A percentile compares a stretch with the other conserved stretches of the same genome.
phyloP scores from a whole-genome alignment of 2,797 vertebrate species.

The Coilia nasus region DNA sequence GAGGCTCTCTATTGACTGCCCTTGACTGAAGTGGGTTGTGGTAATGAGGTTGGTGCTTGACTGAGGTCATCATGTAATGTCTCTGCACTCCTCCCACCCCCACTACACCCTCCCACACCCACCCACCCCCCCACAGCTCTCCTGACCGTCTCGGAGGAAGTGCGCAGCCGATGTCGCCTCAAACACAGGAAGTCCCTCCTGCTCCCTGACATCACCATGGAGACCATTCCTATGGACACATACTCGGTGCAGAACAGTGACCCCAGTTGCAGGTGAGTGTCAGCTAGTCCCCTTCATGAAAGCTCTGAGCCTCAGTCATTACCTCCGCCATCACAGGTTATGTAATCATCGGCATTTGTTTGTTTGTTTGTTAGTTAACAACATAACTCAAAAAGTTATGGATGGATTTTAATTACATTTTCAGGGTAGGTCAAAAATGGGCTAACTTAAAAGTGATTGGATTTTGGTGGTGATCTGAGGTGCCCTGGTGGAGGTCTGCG shows the following conservation, averaged over 20 bases:
- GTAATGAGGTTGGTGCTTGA: neutral
- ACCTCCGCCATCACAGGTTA: no score
- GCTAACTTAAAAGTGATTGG: no score
- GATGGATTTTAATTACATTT: no score
- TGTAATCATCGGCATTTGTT: no score
- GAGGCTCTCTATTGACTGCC: neutral
- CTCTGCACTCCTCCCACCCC: neutral
- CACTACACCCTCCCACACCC: no score
- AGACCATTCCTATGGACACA: slow-evolving; percentile 94
- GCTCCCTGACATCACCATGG: slow-evolving; percentile 91
- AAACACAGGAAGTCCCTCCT: slow-evolving; percentile 96
- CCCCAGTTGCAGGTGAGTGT: slow-evolving; percentile 84
- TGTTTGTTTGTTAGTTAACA: no score
- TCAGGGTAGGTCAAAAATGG: no score
- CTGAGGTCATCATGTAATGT: neutral
- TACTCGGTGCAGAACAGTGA: slow-evolving; percentile 86
- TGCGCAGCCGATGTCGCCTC: slow-evolving; percentile 95
- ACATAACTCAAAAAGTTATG: no score
- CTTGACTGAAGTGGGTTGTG: neutral
- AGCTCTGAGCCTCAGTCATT: neutral
- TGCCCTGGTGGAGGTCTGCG: no score
- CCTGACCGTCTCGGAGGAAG: slow-evolving; percentile 96
- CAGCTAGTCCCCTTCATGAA: neutral
- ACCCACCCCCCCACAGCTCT: slow-evolving; percentile 74
- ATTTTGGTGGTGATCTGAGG: no score